Base-by-base conservation (phyloP, 2,113 vertebrate species). In the Fregata magnificens region DNA sequence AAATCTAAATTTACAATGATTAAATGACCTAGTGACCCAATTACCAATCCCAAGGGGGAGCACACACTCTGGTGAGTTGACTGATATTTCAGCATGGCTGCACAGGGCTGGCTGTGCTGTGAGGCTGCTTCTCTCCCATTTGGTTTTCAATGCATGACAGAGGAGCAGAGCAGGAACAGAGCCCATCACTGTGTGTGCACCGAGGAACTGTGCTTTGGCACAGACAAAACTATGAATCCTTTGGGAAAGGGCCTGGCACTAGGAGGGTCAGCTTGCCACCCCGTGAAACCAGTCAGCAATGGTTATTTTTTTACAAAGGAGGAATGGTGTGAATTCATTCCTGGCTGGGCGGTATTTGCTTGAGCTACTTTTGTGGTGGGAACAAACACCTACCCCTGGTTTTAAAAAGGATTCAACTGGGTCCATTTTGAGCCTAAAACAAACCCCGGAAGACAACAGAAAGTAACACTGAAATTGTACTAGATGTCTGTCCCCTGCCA, bases 1-100 rank as follows among this genome's bases (percentile, higher is more conserved):
- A 59, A 36, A 3, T 3, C 26, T 55, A 36, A 86, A 77, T 83
- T 70, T 76, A 18, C 45, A 66, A 1, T 7, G 16, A 53, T 85
- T 70, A 66, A 62, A 58, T 52, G 94, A 94, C 91, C 95, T 45
- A 93, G 36, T 96, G 94, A 88, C 95, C 84, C 94, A 95, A 32
- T 91, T 96, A 58, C 20, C 74, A 40, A 2, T 32, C 40, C 66
- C 78, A 29, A 10, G 58, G 34, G 40, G 82, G 38, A 86, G 80
- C 50, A 14, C 36, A 42, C 36, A 24, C 56, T 22, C n/a, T 0
- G 29, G 47, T 40, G 86, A 61, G 21, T 6, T n/a, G 49, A 28
- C 4, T 42, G 86, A 24, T 49, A 28, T 8, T 86, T 76, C 97
- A 85, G 78, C 4, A 0, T 10, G 66, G 86, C 73, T 88, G 69